These are phyloP conservation scores for Malurus alboscapulatus DNA, from an alignment of 2,113 vertebrate genomes.

Conservation along the genomic window DNA sequence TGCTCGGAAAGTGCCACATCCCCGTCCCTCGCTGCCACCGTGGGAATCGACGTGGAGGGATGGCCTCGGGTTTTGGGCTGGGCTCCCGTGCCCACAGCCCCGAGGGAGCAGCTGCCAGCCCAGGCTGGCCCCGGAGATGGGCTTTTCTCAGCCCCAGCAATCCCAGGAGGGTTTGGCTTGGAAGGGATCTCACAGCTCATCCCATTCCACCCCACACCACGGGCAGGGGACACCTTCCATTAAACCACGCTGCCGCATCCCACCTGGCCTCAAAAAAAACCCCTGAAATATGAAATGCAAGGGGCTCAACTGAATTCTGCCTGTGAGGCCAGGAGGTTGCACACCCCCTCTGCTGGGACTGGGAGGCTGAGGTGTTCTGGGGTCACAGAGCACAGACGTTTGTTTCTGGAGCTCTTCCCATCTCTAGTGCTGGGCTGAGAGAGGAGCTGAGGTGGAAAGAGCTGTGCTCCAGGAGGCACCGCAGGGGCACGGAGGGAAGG, in stretches of 20 bases:
- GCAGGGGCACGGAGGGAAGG: not conserved
- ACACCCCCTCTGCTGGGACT: not conserved
- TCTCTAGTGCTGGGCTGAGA: not conserved
- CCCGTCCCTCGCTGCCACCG: not conserved
- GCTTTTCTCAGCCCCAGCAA: not conserved
- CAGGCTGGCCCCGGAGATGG: not conserved
- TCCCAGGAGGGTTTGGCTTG: not conserved
- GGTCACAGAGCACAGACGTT: not conserved
- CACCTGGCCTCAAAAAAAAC: not conserved
- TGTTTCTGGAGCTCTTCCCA: not conserved
- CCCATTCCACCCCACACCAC: not conserved
- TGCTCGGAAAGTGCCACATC: not conserved
- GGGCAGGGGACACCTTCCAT: not conserved
- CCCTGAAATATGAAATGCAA: not conserved
- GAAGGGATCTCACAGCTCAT: not conserved
- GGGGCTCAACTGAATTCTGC: not conserved
- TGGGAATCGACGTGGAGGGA: not conserved
- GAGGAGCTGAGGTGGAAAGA: not conserved
- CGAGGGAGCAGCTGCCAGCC: not conserved
- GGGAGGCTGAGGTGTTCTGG: not conserved
- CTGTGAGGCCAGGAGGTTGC: not conserved
- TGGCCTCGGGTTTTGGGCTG: not conserved
- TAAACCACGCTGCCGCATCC: rapidly evolving
- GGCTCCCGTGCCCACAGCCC: not conserved
- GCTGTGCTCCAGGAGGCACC: not conserved